Percentiles rank a stretch among this genome's conserved stretches.
Evolutionary conservation across 1,140 invertebrate species (phyloP).

Genomic region (Rhagoletis zephyria): DNA sequence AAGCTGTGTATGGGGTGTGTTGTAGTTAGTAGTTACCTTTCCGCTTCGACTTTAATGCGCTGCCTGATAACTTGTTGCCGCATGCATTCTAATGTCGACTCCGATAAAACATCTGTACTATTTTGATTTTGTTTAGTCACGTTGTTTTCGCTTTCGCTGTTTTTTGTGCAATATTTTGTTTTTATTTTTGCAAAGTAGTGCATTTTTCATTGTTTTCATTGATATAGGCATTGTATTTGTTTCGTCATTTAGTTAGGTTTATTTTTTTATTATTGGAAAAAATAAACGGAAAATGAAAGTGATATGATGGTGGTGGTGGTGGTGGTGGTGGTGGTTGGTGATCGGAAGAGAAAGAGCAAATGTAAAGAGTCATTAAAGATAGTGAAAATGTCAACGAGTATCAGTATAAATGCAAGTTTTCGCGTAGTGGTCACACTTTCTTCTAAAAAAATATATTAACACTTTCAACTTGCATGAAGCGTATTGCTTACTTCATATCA

Average conservation of each 20-base stretch:
- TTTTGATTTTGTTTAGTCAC: constrained; percentile 50
- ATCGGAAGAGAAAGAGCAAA: constrained; percentile 49
- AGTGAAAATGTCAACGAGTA: constrained; percentile 35
- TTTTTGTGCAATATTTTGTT: constrained; percentile 37
- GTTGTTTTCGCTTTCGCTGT: constrained; percentile 72
- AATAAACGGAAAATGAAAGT: constrained; percentile 51
- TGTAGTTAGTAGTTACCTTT: constrained; percentile 76
- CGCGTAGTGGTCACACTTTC: background rate
- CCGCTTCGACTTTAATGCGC: constrained; percentile 81
- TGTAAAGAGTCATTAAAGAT: constrained; percentile 43
- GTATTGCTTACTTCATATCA: background rate
- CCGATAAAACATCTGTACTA: constrained; percentile 75
- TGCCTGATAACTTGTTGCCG: constrained; percentile 81
- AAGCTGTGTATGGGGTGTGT: constrained; percentile 30
- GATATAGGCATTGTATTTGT: background rate
- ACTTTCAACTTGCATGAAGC: background rate
- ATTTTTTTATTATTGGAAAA: constrained; percentile 48
- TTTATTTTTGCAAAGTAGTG: background rate
- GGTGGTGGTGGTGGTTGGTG: background rate
- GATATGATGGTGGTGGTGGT: background rate
- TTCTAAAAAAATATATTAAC: background rate
- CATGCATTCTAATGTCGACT: constrained; percentile 83
- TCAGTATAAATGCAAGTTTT: background rate
- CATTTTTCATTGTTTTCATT: background rate
- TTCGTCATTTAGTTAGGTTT: background rate